Evolutionary conservation across 37 sponge, comb jelly and placozoan species (phyloP).

Genomic region (Tethya wilhelma): DNA sequence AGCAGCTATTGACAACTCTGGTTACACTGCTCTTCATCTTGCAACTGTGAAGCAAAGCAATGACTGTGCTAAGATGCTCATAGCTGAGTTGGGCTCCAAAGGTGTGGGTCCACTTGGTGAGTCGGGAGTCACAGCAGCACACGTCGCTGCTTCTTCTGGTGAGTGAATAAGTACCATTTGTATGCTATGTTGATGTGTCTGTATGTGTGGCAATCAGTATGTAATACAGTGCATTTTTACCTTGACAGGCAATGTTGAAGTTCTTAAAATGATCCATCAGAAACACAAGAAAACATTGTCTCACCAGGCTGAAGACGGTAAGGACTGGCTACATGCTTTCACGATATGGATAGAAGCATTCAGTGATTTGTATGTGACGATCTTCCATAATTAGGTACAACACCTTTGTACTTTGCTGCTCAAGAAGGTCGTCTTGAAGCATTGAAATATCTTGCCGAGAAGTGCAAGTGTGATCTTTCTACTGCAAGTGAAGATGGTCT

Average conservation of each 20-base stretch:
- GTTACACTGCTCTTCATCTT: conserved; percentile 70
- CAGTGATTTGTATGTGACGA: neutral
- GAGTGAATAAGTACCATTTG: neutral
- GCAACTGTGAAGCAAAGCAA: conserved; percentile 67
- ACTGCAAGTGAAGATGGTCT: conserved; percentile 57
- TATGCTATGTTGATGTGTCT: neutral
- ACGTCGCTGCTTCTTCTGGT: conserved; percentile 81
- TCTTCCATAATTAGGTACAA: conserved; percentile 43
- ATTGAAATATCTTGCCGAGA: conserved; percentile 56
- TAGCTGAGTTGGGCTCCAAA: conserved; percentile 59
- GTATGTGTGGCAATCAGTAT: neutral
- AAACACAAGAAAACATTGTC: conserved; percentile 58
- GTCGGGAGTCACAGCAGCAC: conserved; percentile 72
- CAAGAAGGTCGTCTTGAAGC: conserved; percentile 79
- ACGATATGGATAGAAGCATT: neutral
- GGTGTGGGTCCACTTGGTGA: conserved; percentile 57
- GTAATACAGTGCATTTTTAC: neutral
- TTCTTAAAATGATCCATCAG: conserved; percentile 43
- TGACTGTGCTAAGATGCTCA: conserved; percentile 57
- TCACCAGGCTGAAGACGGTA: conserved; percentile 68
- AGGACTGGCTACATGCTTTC: neutral
- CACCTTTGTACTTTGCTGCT: conserved; percentile 80
- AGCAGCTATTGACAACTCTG: conserved; percentile 9
- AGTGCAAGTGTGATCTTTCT: conserved; percentile 58
- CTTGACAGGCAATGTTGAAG: conserved; percentile 73